Evolutionary conservation across 2,797 vertebrate genomes (phyloP), one percentile per base, ranked within the genome.

Genomic region (Ptychadena robeensis): DNA sequence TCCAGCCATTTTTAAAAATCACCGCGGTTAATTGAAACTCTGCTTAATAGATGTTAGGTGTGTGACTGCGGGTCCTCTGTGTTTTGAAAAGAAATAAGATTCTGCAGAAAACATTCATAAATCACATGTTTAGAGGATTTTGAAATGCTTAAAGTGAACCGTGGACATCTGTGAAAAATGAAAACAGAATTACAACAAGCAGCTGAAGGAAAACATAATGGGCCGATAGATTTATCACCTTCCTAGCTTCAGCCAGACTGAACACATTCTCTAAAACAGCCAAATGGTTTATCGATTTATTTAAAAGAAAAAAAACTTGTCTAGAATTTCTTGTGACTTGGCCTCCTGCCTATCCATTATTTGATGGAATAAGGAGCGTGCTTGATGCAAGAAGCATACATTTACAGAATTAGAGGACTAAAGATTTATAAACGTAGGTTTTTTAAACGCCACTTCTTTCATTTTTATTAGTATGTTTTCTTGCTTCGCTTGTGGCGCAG

Each of bases 231-330:
- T 80, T 80, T 76, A 81, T 85, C 72, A 75, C 32, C 76, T 22
- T 15, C 22, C 31, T 68, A 34, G 63, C 30, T 73, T 73, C 80
- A 84, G 75, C 27, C n/a, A 28, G 65, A 57, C 31, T 4, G 25
- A 85, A 81, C 65, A 81, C 37, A 76, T 85, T 80, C 30, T 80
- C 77, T 80, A 35, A 61, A 70, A 38, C 25, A 70, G 59, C 71
- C n/a, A 80, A 80, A 85, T 76, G 61, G 57, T 35, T 85, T 85
- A 85, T 85, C 76, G 83, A 85, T 85, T 75, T 38, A 27, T 68
- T 57, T 48, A 34, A 63, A 48, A 28, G 75, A 75, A 80, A 81
- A 80, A 74, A 70, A 3, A 53, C 28, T 57, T 65, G 66, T 85
- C 35, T 74, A 48, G 32, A 32, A 6, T 0, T 3, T 31, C 14